Evolutionary conservation across 2,888 invertebrate genomes (phyloP).

Genomic region (Eumacrocentrus americanus): DNA sequence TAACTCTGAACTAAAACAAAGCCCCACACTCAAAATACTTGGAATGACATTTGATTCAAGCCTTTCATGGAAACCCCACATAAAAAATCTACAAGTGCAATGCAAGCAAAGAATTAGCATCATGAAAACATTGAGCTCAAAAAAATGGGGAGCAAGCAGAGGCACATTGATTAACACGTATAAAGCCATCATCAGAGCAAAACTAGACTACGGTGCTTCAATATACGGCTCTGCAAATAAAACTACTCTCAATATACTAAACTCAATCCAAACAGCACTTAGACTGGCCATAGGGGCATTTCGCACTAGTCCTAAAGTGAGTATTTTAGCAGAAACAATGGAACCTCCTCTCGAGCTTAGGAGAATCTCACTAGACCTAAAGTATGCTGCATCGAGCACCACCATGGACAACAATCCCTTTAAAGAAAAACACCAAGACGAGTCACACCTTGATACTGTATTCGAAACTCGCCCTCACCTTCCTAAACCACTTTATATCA

Average conservation of each 20-base stretch:
- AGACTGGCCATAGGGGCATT: background rate
- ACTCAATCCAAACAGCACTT: background rate
- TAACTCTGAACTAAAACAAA: background rate
- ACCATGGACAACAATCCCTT: no score
- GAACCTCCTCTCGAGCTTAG: background rate
- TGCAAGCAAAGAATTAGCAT: background rate
- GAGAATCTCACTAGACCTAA: background rate
- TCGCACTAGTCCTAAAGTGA: background rate
- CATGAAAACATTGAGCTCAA: background rate
- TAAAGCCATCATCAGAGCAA: background rate
- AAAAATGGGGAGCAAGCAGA: background rate
- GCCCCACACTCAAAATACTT: slow-evolving; percentile 13
- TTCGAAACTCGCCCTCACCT: no score
- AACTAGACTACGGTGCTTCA: background rate
- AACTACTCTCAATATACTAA: background rate
- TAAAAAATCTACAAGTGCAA: background rate
- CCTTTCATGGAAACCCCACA: background rate
- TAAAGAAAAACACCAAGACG: no score
- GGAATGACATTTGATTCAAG: slow-evolving; percentile 10
- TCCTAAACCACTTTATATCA: no score
- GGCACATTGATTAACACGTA: background rate
- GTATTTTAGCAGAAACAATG: background rate
- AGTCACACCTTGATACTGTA: no score
- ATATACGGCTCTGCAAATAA: background rate
- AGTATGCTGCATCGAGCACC: background rate